phyloP scores from a whole-genome alignment of 2,113 vertebrate species.

The Pelecanoides urinatrix region DNA sequence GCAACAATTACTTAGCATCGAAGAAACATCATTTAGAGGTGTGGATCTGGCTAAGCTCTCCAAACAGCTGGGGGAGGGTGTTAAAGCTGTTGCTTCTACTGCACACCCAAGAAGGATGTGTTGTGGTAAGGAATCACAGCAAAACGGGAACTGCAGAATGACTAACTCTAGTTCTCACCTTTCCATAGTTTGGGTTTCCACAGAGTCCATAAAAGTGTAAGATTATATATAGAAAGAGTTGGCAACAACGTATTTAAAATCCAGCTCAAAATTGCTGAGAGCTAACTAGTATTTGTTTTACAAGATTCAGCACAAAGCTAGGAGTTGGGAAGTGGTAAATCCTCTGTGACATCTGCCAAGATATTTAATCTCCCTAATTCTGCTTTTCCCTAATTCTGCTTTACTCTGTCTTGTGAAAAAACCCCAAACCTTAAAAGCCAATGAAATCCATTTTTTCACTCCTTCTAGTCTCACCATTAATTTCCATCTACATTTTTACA shows the following conservation, averaged over 20 bases:
- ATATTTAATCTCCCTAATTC: not conserved
- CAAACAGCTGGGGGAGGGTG: not conserved
- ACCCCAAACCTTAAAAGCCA: not conserved
- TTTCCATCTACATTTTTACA: not conserved
- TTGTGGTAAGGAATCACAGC: not conserved
- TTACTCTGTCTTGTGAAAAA: not conserved
- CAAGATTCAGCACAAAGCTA: not conserved
- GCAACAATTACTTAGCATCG: not conserved
- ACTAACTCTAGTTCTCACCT: not conserved
- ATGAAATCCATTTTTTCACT: not conserved
- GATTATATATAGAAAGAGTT: not conserved
- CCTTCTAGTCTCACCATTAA: not conserved
- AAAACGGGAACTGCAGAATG: not conserved
- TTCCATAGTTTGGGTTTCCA: not conserved
- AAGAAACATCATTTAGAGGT: not conserved
- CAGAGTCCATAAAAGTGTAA: not conserved
- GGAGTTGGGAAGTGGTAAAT: not conserved
- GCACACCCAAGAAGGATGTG: not conserved
- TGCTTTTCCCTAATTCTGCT: not conserved
- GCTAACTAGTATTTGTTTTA: not conserved
- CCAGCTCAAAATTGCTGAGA: not conserved
- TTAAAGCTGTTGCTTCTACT: not conserved
- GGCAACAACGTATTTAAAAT: not conserved
- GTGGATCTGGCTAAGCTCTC: not conserved
- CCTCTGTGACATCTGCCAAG: not conserved